Evolutionary conservation across 2,797 vertebrate genomes (phyloP).

Genomic region (Megalops cyprinoides): DNA sequence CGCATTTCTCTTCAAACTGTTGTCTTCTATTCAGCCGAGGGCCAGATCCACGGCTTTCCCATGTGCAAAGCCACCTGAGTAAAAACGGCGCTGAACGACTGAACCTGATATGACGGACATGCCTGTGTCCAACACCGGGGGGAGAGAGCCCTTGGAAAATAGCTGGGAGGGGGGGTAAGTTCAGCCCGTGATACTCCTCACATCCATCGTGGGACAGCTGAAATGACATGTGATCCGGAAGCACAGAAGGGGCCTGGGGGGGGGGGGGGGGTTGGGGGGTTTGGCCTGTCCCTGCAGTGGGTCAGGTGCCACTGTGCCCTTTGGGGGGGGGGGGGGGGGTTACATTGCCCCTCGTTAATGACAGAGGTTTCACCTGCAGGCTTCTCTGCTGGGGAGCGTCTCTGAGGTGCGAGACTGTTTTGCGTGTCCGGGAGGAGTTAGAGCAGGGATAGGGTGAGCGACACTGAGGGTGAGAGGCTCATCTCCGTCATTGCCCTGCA

Average conservation of each 20-base stretch:
- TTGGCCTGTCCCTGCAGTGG: background rate
- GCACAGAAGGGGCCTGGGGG: background rate
- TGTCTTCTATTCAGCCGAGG: slow-evolving; percentile 18
- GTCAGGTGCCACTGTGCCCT: background rate
- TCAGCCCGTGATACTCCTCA: background rate
- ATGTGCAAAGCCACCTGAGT: slow-evolving; percentile 19
- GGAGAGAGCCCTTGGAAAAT: background rate
- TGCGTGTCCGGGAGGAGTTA: background rate
- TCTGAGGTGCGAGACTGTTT: background rate
- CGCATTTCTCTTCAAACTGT: background rate
- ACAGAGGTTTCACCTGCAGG: background rate
- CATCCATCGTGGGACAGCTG: background rate
- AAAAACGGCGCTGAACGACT: too few species aligned
- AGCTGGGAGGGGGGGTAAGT: background rate
- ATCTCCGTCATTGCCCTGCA: background rate
- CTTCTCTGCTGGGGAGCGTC: background rate
- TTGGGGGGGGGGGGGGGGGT: background rate
- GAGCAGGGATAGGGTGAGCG: background rate
- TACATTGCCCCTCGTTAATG: background rate
- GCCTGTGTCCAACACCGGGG: background rate
- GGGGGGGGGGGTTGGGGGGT: too few species aligned
- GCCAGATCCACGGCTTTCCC: background rate
- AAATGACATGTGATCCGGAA: background rate
- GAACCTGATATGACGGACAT: slow-evolving; percentile 3
- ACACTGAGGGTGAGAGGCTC: background rate